A percentile compares a stretch with the other conserved stretches of the same genome.
Evolutionary conservation across 2,113 vertebrate species (phyloP).

Genomic region (Mirounga angustirostris): DNA sequence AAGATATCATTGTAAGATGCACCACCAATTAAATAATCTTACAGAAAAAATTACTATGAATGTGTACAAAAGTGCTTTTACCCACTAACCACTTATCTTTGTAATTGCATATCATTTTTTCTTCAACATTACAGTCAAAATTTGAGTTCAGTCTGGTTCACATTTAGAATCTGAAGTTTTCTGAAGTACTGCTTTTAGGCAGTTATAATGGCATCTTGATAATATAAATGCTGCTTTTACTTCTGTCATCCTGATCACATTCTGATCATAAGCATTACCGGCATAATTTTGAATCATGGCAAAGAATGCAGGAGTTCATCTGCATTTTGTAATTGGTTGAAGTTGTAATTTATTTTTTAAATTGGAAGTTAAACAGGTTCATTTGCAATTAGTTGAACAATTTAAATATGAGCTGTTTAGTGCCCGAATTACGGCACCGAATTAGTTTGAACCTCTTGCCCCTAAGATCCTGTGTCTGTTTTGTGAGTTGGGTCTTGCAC

Average conservation of each 20-base stretch:
- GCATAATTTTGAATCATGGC: background rate
- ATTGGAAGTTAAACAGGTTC: constrained; percentile 19
- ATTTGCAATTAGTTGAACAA: background rate
- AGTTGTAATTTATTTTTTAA: constrained; percentile 44
- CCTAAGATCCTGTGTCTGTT: background rate
- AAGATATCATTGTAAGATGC: background rate
- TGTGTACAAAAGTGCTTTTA: background rate
- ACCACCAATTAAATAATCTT: constrained; percentile 28
- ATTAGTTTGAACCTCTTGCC: background rate
- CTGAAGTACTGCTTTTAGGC: background rate
- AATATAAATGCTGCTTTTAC: background rate
- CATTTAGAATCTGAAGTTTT: constrained; percentile 11
- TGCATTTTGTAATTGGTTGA: constrained; percentile 42
- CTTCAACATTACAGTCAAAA: constrained; percentile 24
- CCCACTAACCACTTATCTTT: background rate
- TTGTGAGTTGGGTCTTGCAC: background rate
- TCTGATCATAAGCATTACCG: background rate
- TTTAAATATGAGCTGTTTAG: background rate
- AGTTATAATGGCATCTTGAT: background rate
- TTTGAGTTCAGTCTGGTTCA: constrained; percentile 3
- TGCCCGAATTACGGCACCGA: background rate
- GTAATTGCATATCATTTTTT: constrained; percentile 18
- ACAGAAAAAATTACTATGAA: constrained; percentile 28
- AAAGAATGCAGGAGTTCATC: background rate
- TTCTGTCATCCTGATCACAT: background rate